A percentile compares a stretch with the other conserved stretches of the same genome.
phyloP scores from a whole-genome alignment of 2,113 vertebrate species.

The Spheniscus mendiculus region DNA sequence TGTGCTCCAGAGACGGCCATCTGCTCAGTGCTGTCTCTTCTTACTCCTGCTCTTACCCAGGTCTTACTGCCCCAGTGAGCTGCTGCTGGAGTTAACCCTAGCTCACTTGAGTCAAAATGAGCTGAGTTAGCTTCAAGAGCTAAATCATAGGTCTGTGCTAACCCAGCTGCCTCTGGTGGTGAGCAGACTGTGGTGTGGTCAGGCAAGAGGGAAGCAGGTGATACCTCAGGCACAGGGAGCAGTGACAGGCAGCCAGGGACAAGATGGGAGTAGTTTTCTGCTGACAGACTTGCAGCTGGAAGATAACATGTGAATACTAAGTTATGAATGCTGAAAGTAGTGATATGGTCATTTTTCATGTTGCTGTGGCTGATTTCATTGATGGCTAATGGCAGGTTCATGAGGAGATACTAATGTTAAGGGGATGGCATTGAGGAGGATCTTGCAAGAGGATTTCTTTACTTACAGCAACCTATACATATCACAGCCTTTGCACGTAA shows the following conservation, averaged over 20 bases:
- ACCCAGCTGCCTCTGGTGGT: not conserved
- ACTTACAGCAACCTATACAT: not conserved
- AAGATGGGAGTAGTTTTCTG: not conserved
- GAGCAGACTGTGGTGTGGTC: fast-evolving
- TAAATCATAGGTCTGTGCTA: not conserved
- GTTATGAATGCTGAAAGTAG: not conserved
- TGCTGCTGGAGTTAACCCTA: constrained; percentile 11
- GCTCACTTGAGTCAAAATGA: not conserved
- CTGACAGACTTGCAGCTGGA: not conserved
- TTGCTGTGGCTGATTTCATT: not conserved
- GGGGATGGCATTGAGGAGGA: not conserved
- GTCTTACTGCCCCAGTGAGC: not conserved
- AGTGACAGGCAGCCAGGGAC: not conserved
- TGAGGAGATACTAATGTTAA: not conserved
- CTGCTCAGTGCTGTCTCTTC: not conserved
- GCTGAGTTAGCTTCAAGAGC: not conserved
- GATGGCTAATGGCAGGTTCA: not conserved
- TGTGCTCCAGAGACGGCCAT: not conserved
- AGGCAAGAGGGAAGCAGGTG: not conserved
- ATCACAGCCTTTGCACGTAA: not conserved
- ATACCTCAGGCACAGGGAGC: fast-evolving
- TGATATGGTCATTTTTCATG: not conserved
- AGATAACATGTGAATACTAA: not conserved
- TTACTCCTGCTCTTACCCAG: not conserved
- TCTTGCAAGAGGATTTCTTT: not conserved